These are phyloP conservation scores for Ginglymostoma cirratum DNA, from an alignment of 2,113 vertebrate species.

Conservation along the genomic window DNA sequence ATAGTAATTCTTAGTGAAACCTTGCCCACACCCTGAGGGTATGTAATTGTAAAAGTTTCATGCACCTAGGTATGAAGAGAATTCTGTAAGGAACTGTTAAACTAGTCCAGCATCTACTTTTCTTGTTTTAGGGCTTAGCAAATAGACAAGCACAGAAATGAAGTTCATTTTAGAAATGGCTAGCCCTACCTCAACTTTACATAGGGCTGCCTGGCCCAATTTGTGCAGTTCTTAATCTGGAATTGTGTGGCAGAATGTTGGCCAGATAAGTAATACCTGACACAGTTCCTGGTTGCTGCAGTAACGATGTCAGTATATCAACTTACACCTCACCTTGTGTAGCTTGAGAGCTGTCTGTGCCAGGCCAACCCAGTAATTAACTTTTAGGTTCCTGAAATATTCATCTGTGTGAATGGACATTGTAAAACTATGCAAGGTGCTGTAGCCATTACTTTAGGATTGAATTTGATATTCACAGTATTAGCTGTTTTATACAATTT, in stretches of 20 bases:
- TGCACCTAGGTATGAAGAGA: background rate
- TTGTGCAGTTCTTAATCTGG: background rate
- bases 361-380: background rate
- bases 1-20: background rate
- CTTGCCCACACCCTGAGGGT: background rate
- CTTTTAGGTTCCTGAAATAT: background rate
- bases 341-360: background rate
- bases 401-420: background rate
- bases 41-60: background rate
- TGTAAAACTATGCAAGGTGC: background rate
- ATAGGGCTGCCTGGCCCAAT: background rate
- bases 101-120: background rate
- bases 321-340: background rate
- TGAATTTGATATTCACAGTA: background rate
- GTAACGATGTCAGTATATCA: background rate
- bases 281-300: background rate
- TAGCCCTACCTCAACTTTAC: background rate
- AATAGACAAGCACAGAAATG: background rate
- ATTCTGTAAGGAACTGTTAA: background rate
- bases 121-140: background rate
- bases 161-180: background rate
- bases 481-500: too few relatives aligned
- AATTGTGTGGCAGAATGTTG: too few relatives aligned
- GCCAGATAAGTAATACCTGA: too few relatives aligned
- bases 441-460: background rate